Evolutionary conservation across 2,888 invertebrate species (phyloP), one percentile per base, ranked within the genome.

Genomic region (Ceratothoa steindachneri): DNA sequence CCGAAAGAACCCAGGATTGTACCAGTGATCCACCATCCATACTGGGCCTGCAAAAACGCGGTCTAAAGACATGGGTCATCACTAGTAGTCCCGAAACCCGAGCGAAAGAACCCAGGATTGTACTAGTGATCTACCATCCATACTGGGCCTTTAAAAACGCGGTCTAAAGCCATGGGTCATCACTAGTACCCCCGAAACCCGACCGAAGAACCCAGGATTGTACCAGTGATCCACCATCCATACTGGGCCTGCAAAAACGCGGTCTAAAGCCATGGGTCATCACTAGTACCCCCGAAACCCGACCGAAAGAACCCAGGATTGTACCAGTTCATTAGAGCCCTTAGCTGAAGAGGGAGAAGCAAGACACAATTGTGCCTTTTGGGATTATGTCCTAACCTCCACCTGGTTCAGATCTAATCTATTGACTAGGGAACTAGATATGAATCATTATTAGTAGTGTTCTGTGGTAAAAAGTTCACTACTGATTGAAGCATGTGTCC

Each of bases 21-120:
- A 30, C 51, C 65, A 12, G 70, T 55, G 5, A 71, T 53, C 71
- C 71, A 71, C 71, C 71, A 71, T 19, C 71, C 71, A 4, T 65
- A 64, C 15, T 19, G 31, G 4, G 71, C 65, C 71, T 71, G 71
- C 19, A 60, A 28, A 28, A 41, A n/a, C n/a, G n/a, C n/a, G n/a
- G n/a, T n/a, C n/a, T n/a, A n/a, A n/a, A n/a, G 7, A 2, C 22
- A 19, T 15, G 22, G 29, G 0, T 30, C 15, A 12, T 28, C 30
- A 29, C 5, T 28, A 28, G 29, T 3, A n/a, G 15, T 0, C 52
- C 15, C 15, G 1, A 51, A 51, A 15, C 15, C 19, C 19, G 0
- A 19, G 15, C 1, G 15, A 1, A 51, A 51, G 1, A 51, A 51
- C 1, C 15, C 52, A 19, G 15, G 52, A 0, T 19, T 51, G 19